phyloP scores from a whole-genome alignment of 2,888 invertebrate genomes.

The Penaeus monodon region DNA sequence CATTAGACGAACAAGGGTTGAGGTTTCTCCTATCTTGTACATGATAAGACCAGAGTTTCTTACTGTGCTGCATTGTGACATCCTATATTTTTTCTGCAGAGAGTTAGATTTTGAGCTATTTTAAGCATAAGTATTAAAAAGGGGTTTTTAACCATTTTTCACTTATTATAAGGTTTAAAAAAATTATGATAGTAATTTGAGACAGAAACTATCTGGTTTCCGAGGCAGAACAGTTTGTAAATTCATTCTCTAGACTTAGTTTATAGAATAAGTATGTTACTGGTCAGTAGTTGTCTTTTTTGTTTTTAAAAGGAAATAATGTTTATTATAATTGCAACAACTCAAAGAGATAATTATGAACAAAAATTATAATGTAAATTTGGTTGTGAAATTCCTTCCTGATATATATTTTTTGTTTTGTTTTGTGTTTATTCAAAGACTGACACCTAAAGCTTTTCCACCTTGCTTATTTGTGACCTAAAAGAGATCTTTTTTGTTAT shows the following conservation, averaged over 20 bases:
- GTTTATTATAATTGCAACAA: neutral
- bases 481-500: neutral
- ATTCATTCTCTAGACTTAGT: slow-evolving; percentile 4
- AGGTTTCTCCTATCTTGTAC: neutral
- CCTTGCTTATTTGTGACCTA: too few species aligned
- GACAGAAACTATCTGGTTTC: too few species aligned
- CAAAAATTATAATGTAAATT: slow-evolving; percentile 3
- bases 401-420: neutral
- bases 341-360: neutral
- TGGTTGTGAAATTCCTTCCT: neutral
- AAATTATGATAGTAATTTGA: too few species aligned
- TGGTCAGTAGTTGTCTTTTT: slow-evolving; percentile 22
- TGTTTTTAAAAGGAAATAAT: too few species aligned
- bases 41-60: slow-evolving; percentile 2
- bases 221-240: slow-evolving; percentile 10
- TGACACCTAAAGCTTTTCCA: too few species aligned
- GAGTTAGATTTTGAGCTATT: too few species aligned
- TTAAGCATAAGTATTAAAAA: too few species aligned
- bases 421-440: too few species aligned
- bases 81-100: too few species aligned
- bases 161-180: too few species aligned
- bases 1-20: neutral
- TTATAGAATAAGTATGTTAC: slow-evolving; percentile 12
- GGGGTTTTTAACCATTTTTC: too few species aligned
- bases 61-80: slow-evolving; percentile 10